These are phyloP conservation scores for Macquaria australasica DNA, from an alignment of 2,113 vertebrate genomes.

Conservation along the genomic window DNA sequence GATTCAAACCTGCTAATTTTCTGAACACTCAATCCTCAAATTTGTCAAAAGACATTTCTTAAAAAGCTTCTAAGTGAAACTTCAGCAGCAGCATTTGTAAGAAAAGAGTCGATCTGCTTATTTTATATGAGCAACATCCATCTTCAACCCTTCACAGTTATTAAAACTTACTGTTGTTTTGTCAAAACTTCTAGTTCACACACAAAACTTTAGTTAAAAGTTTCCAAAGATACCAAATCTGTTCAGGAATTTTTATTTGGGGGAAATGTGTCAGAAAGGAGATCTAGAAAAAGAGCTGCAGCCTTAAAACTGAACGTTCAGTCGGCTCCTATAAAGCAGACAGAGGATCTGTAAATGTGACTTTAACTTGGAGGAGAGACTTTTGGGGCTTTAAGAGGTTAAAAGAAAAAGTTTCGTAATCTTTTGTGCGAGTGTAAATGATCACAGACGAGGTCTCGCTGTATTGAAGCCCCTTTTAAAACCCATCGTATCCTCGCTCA, in stretches of 20 bases:
- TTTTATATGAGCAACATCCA: too few species aligned
- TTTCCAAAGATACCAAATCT: not conserved
- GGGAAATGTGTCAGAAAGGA: not conserved
- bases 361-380: not conserved
- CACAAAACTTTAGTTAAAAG: not conserved
- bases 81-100: too few species aligned
- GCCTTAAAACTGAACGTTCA: too few species aligned
- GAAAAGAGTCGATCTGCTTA: too few species aligned
- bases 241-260: not conserved
- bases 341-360: not conserved
- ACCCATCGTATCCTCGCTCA: not conserved
- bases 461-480: not conserved
- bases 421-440: slow-evolving; percentile 4
- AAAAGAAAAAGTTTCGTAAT: slow-evolving; percentile 20
- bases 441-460: slow-evolving; percentile 1
- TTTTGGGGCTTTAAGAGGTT: not conserved
- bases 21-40: too few species aligned
- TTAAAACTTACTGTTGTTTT: not conserved
- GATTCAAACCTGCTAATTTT: too few species aligned
- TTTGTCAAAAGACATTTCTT: too few species aligned
- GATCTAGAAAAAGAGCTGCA: too few species aligned
- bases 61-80: too few species aligned
- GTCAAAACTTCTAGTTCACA: not conserved
- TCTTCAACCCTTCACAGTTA: too few species aligned
- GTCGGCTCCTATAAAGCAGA: not conserved